A percentile compares a stretch with the other conserved stretches of the same genome.
Conservation (phyloP, 1,140 invertebrate genomes). For the Hyles euphorbiae region DNA sequence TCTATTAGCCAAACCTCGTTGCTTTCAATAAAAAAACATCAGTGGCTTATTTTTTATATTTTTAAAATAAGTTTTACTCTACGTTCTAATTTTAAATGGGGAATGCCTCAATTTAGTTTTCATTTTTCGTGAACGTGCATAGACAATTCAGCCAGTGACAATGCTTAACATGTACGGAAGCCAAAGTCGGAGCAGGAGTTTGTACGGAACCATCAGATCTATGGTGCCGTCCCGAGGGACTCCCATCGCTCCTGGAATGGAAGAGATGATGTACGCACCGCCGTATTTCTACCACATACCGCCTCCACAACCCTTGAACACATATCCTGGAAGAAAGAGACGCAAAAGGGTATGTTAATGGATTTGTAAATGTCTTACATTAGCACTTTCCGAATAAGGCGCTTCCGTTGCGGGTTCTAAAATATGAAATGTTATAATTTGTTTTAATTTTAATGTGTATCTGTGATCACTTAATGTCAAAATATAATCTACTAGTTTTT, state of each 20-base stretch:
- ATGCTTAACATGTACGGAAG: slow-evolving; percentile 58
- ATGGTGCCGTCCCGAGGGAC: slow-evolving; percentile 46
- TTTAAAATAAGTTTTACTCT: slow-evolving; percentile 63
- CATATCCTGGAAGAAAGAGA: slow-evolving; percentile 64
- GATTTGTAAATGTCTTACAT: not conserved
- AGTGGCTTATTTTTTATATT: slow-evolving; percentile 63
- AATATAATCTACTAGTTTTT: too few species aligned
- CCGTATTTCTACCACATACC: slow-evolving; percentile 68
- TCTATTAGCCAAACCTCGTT: slow-evolving; percentile 45
- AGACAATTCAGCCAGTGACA: slow-evolving; percentile 30
- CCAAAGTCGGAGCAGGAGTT: slow-evolving; percentile 46
- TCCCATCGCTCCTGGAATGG: slow-evolving; percentile 38
- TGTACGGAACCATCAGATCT: slow-evolving; percentile 64
- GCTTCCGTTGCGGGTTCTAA: too few species aligned
- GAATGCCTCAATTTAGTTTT: slow-evolving; percentile 23
- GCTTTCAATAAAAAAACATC: slow-evolving; percentile 23
- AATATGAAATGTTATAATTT: too few species aligned
- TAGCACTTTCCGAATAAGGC: too few species aligned
- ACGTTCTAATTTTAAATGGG: slow-evolving; percentile 17
- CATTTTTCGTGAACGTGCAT: slow-evolving; percentile 33
- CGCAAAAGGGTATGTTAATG: slow-evolving; percentile 53
- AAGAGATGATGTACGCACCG: slow-evolving; percentile 51
- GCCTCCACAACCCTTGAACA: slow-evolving; percentile 55
- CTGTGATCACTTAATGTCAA: too few species aligned
- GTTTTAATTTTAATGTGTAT: too few species aligned